phyloP scores from a whole-genome alignment of 2,797 vertebrate genomes.

The Tauraco hartlaubi region DNA sequence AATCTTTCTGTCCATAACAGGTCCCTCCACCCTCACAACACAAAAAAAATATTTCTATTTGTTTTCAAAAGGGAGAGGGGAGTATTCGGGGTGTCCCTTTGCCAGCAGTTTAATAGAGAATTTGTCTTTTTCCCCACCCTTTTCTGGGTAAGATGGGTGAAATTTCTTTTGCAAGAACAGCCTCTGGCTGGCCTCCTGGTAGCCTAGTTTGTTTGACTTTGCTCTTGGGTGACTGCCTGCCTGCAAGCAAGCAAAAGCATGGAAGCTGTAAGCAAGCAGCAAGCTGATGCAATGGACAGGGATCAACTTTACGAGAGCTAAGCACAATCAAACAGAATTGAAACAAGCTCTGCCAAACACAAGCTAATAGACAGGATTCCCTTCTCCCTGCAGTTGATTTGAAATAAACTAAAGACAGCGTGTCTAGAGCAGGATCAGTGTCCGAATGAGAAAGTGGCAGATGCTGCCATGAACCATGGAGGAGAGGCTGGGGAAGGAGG shows the following conservation, averaged over 20 bases:
- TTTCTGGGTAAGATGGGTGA: conserved; percentile 69
- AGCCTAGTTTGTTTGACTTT: conserved; percentile 63
- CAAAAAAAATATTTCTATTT: conserved; percentile 26
- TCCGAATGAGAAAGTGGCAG: background rate
- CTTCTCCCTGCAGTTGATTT: background rate
- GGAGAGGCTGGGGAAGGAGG: background rate
- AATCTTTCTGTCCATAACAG: background rate
- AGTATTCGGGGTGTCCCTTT: conserved; percentile 9
- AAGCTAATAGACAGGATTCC: background rate
- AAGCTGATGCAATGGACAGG: conserved; percentile 56
- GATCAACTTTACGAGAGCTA: conserved; percentile 37
- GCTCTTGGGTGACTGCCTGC: conserved; percentile 61
- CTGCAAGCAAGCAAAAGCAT: conserved; percentile 48
- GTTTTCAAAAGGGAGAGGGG: conserved; percentile 35
- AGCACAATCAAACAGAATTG: conserved; percentile 48
- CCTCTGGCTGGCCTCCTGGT: conserved; percentile 68
- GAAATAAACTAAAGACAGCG: background rate
- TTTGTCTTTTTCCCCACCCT: conserved; percentile 63
- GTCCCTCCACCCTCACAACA: background rate
- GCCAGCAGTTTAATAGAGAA: conserved; percentile 32
- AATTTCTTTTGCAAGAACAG: conserved; percentile 65
- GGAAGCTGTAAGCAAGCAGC: conserved; percentile 52
- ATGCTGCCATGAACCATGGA: background rate
- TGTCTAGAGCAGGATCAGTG: background rate
- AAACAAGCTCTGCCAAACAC: conserved; percentile 25